A percentile compares a stretch with the other conserved stretches of the same genome.
Evolutionary conservation across 2,113 vertebrate species (phyloP).

Genomic region (Scortum barcoo): DNA sequence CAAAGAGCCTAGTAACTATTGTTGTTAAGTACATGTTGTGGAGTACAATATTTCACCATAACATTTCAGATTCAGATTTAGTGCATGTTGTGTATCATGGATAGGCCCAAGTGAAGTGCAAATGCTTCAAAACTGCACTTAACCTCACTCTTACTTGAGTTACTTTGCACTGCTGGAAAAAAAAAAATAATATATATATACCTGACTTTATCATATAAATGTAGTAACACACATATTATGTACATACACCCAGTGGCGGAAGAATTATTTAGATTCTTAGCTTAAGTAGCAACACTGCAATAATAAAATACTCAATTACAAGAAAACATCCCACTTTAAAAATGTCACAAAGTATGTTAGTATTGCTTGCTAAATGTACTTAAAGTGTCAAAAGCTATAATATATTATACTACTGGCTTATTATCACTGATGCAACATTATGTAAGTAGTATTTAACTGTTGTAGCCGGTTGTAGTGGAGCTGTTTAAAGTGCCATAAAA

Average conservation of each 20-base stretch:
- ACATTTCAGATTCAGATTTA: no score
- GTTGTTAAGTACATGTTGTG: neutral
- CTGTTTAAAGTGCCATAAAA: neutral
- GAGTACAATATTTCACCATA: neutral
- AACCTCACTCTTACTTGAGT: no score
- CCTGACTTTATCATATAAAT: neutral
- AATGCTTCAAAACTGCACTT: no score
- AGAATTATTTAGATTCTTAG: neutral
- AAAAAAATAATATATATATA: no score
- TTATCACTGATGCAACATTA: neutral
- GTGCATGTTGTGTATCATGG: neutral
- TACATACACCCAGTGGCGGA: neutral
- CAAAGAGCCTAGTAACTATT: neutral
- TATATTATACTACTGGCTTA: neutral
- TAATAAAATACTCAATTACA: neutral
- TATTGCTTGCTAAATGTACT: neutral
- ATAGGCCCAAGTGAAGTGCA: neutral
- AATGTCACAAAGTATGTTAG: neutral
- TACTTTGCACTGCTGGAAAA: neutral
- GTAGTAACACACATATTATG: neutral
- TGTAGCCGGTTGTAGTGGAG: neutral
- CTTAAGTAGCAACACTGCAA: neutral
- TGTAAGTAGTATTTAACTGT: neutral
- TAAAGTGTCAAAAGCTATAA: neutral
- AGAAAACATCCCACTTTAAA: neutral